phyloP scores from a whole-genome alignment of 2,113 vertebrate species.

The Suncus etruscus region DNA sequence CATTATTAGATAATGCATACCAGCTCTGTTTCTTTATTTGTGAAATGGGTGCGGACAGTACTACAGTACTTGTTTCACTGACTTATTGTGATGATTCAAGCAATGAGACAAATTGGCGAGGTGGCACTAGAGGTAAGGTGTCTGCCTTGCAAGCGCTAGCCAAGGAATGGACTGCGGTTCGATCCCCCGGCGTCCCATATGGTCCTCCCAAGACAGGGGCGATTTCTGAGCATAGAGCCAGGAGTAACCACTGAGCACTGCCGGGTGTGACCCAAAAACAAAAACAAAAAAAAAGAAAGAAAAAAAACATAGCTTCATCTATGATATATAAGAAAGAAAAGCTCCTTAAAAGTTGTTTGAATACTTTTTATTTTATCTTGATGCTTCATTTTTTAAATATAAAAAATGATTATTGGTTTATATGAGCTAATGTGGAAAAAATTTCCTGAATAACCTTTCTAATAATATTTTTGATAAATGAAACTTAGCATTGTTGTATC shows the following conservation, averaged over 20 bases:
- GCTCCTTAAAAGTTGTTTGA: slow-evolving; percentile 13
- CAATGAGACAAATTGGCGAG: neutral
- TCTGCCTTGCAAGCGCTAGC: too few relatives aligned
- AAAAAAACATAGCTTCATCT: neutral
- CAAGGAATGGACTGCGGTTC: too few relatives aligned
- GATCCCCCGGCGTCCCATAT: too few relatives aligned
- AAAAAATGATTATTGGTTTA: neutral
- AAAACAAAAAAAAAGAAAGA: too few relatives aligned
- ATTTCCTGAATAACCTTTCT: slow-evolving; percentile 27
- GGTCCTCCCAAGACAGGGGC: too few relatives aligned
- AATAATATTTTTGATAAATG: neutral
- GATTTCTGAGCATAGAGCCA: too few relatives aligned
- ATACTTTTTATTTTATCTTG: neutral
- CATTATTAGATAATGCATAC: neutral
- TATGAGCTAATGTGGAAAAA: slow-evolving; percentile 13
- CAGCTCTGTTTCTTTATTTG: slow-evolving; percentile 28
- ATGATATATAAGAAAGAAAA: slow-evolving; percentile 38
- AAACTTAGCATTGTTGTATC: slow-evolving; percentile 2
- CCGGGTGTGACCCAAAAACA: too few relatives aligned
- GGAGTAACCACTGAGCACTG: too few relatives aligned
- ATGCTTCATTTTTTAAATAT: slow-evolving; percentile 55
- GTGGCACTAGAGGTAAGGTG: too few relatives aligned
- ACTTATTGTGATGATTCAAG: slow-evolving; percentile 10
- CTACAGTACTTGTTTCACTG: slow-evolving; percentile 38
- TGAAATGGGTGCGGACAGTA: neutral